phyloP scores from a whole-genome alignment of 1,140 invertebrate genomes.

The Cherax destructor region DNA sequence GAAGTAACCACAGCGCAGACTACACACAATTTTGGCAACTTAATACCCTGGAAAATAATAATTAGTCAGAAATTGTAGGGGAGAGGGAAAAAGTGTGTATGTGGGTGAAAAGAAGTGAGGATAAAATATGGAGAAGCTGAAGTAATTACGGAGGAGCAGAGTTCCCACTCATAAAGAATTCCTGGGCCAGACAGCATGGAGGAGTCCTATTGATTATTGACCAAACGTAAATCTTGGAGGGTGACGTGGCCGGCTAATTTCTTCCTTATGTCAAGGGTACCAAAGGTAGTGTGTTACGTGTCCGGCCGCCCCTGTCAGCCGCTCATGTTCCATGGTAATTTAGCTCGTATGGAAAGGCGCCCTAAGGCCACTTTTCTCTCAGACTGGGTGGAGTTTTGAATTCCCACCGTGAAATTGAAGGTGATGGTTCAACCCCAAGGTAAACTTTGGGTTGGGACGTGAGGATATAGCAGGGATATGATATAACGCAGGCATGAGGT shows the following conservation, averaged over 20 bases:
- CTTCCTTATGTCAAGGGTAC: constrained; percentile 14
- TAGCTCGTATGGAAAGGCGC: constrained; percentile 16
- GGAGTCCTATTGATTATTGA: constrained; percentile 62
- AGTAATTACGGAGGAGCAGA: constrained; percentile 32
- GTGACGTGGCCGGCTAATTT: constrained; percentile 34
- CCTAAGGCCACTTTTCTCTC: constrained; percentile 28
- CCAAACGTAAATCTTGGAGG: constrained; percentile 51
- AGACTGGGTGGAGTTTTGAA: not conserved
- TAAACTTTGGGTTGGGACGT: constrained; percentile 15
- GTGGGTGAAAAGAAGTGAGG: not conserved
- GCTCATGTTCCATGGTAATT: constrained; percentile 18
- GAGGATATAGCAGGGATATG: not conserved
- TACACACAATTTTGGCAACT: not conserved
- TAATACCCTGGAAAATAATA: constrained; percentile 34
- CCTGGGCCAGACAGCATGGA: constrained; percentile 55
- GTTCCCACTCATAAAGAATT: constrained; percentile 52
- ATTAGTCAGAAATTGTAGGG: constrained; percentile 56
- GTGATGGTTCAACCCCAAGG: constrained; percentile 32
- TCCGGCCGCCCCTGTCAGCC: constrained; percentile 8
- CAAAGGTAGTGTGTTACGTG: constrained; percentile 3
- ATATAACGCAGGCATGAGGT: not conserved
- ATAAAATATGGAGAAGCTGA: constrained; percentile 10
- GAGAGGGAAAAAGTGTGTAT: constrained; percentile 2
- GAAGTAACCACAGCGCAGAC: not conserved
- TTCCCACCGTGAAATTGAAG: constrained; percentile 41